Base-by-base conservation (phyloP, 2,113 vertebrate species). In the Thamnaconus septentrionalis region DNA sequence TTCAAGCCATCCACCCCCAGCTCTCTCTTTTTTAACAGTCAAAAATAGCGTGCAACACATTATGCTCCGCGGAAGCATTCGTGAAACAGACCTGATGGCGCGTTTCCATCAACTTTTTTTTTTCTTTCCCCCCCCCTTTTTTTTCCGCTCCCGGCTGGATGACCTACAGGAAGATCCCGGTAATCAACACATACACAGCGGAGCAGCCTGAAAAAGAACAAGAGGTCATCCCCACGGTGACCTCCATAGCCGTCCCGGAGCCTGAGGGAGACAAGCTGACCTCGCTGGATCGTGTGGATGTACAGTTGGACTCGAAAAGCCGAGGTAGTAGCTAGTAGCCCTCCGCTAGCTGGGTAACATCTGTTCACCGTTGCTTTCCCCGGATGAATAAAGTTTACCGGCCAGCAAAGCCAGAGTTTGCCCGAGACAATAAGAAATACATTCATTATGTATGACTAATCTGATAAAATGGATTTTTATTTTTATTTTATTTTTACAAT, bases 151-250 rank as follows among this genome's bases (percentile, higher is more conserved):
- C 3, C 42, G 41, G 6, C 40, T 64, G 48, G 49, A 49, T 53
- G 46, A 65, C 79, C 71, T 71, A 8, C 73, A 90, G 89, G 81
- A 90, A 89, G 82, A 85, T 88, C 53, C 87, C 84, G 0, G 85
- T 82, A 73, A 83, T 86, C 75, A 81, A 85, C 76, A 88, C 85
- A 5, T 89, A 87, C 75, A 81, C 85, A 39, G 63, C 61, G 7
- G 86, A 89, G 78, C 86, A 88, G 76, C 78, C 89, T 11, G 87
- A 90, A 61, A 90, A 90, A 83, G 85, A 90, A 83, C 85, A 88
- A 76, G 87, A 90, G 80, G 89, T 90, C 69, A 87, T 90, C 48
- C 84, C 89, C 0, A 74, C 87, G 0, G 89, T 90, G 76, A 83
- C 85, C 76, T 89, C 89, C 56, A 80, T 89, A 50, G 83, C 75